Base-by-base conservation (phyloP, 2,113 vertebrate genomes). In the Loxodonta africana region DNA sequence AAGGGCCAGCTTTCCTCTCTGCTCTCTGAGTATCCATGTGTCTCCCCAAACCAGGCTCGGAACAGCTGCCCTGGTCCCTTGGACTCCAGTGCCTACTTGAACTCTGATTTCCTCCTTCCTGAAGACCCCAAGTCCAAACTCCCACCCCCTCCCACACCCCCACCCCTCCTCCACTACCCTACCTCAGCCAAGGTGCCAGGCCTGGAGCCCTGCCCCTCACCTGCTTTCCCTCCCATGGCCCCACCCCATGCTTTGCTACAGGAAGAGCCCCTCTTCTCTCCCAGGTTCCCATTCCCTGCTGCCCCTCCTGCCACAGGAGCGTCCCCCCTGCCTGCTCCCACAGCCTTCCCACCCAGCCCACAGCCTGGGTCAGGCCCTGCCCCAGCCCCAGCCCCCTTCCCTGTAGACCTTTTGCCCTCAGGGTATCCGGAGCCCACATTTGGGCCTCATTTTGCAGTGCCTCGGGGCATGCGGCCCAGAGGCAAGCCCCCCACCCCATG, bases 91-190 rank as follows among this genome's bases (percentile, higher is more conserved):
- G 0, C 96, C 74, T 98, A 98, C 97, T 93, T 98, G 81, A 91
- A 86, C 37, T 91, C 98, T 0, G 98, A 98, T 41, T 97, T 98
- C 63, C 93, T 98, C 28, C 95, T 98, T 53, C 65, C 97, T 14
- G 92, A 98, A 0, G 97, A 97, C 57, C 95, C 96, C 74, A 98
- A 76, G 76, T 95, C 96, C 91, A 98, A 98, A 91, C 83, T 97
- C 53, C 90, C 94, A 8, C 88, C 76, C 3, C 71, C 11, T 83
- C 63, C 60, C 88, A 23, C 1, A 1, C 86, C 97, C 20, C 95
- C 97, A 33, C 48, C 51, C 78, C 41, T 98, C 41, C 26, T 98
- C 51, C 23, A 28, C 41, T 0, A 33, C 69, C 21, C 87, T 23
- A 0, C 80, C 69, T 0, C 65, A 77, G 3, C 88, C 96, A 1